These are phyloP conservation scores for Thysanoteuthis rhombus DNA, from an alignment of 2,888 invertebrate genomes.

Conservation along the genomic window DNA sequence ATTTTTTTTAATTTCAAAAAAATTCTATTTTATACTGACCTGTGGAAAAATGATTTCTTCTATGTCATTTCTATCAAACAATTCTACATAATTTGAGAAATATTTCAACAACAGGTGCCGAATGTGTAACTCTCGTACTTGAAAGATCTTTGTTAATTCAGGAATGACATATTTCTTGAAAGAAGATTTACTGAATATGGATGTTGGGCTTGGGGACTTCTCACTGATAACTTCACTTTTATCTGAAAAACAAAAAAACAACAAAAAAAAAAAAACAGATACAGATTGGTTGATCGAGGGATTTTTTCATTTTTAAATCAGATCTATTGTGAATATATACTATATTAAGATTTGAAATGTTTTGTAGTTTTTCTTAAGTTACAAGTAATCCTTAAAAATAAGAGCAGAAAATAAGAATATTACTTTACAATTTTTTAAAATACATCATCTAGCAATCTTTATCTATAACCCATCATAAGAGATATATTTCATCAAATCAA, in stretches of 20 bases:
- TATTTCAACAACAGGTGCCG: constrained; percentile 81
- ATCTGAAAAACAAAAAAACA: neutral
- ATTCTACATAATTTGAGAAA: constrained; percentile 80
- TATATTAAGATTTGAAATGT: too few relatives aligned
- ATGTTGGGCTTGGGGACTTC: neutral
- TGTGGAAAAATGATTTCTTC: constrained; percentile 84
- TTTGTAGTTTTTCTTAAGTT: too few relatives aligned
- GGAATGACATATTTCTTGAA: constrained; percentile 74
- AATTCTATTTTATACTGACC: constrained; percentile 68
- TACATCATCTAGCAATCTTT: too few relatives aligned
- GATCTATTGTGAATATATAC: too few relatives aligned
- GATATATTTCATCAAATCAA: too few relatives aligned
- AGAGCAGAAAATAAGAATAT: too few relatives aligned
- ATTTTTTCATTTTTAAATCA: too few relatives aligned
- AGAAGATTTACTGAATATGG: constrained; percentile 42
- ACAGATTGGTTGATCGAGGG: too few relatives aligned
- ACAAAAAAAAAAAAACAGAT: neutral
- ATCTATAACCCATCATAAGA: too few relatives aligned
- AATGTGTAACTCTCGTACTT: constrained; percentile 85
- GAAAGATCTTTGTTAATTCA: constrained; percentile 75
- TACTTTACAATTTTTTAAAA: too few relatives aligned
- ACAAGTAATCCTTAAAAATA: too few relatives aligned
- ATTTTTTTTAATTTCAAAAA: neutral
- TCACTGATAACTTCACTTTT: neutral
- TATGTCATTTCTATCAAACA: constrained; percentile 81